Evolutionary conservation across 2,888 invertebrate species (phyloP), one percentile per base, ranked within the genome.

Genomic region (Melieria crassipennis): DNA sequence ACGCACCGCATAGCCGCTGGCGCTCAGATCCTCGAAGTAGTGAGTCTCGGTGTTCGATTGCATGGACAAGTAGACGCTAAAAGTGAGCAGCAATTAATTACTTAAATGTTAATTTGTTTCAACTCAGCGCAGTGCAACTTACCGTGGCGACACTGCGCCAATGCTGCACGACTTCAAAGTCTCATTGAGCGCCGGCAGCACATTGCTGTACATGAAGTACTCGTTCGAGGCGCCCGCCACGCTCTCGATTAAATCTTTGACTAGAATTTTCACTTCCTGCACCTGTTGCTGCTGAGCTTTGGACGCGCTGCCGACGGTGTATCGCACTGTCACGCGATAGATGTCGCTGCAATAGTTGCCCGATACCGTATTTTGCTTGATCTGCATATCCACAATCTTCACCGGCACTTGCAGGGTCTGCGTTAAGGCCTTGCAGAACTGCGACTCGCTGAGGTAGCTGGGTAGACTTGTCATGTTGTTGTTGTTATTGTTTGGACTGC

Each of bases 1-100:
- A 5, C 85, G 85, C 85, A 88, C 87, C 47, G 85, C 81, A 78
- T 84, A 89, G 16, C 88, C 88, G 48, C 84, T 75, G n/a, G 84
- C 82, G 4, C 86, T 83, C 55, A 89, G 80, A 62, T 78, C 78
- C 11, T 72, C 72, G 50, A 72, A 68, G 9, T 68, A 7, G 57
- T 72, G 64, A 16, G 63, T 67, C 55, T 68, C 60, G 4, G 50
- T 4, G 16, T 42, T 30, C 11, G n/a, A 13, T 47, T 56, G 47
- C 9, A 55, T 42, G 4, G 71, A 11, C 10, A 58, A 30, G 16
- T 67, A 71, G 9, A 64, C 13, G 5, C 71, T 71, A 30, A 47
- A 62, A n/a, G 4, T 10, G 56, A 48, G 4, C 10, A 30, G 30
- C 30, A 30, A 30, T 30, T 2, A 30, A 30, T 30, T 30, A 30